Conservation (phyloP, 2,797 vertebrate species). For the Protonibea diacanthus region DNA sequence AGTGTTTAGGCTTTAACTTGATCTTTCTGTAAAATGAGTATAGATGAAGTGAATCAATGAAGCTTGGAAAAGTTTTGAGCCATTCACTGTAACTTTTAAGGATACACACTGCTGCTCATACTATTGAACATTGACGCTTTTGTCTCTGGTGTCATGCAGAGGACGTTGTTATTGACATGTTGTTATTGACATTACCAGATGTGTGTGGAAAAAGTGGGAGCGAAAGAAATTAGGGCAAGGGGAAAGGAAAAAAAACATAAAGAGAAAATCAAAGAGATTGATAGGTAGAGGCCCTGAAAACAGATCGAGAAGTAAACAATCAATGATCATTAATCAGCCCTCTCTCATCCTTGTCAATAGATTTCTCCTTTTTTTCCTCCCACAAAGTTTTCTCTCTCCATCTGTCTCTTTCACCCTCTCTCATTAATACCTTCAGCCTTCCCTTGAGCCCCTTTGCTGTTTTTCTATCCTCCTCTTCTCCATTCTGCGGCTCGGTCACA, state of each 20-base stretch:
- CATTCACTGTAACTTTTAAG: slow-evolving; percentile 9
- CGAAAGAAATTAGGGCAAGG: slow-evolving; percentile 1
- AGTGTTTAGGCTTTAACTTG: background rate
- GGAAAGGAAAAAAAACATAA: background rate
- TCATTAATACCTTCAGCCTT: slow-evolving; percentile 54
- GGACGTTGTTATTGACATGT: slow-evolving; percentile 30
- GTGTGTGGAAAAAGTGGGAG: background rate
- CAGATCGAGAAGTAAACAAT: slow-evolving; percentile 35
- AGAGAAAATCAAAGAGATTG: slow-evolving; percentile 32
- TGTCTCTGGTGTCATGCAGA: slow-evolving; percentile 19
- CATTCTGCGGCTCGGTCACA: slow-evolving; percentile 34
- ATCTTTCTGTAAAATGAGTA: slow-evolving; percentile 22
- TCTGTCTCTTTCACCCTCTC: slow-evolving; percentile 28
- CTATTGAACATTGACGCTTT: slow-evolving; percentile 1
- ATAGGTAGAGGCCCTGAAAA: slow-evolving; percentile 23
- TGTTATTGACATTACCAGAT: slow-evolving; percentile 38
- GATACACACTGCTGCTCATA: slow-evolving; percentile 8
- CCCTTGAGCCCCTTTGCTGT: slow-evolving; percentile 33
- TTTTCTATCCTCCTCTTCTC: slow-evolving; percentile 25
- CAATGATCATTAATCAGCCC: slow-evolving; percentile 57
- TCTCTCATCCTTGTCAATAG: slow-evolving; percentile 36
- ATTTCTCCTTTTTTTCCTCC: slow-evolving; percentile 22
- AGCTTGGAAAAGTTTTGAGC: slow-evolving; percentile 31
- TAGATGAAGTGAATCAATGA: slow-evolving; percentile 26
- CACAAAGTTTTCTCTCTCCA: slow-evolving; percentile 18